Base-by-base conservation (phyloP, 1,140 invertebrate genomes). In the Aradophagus sp. region DNA sequence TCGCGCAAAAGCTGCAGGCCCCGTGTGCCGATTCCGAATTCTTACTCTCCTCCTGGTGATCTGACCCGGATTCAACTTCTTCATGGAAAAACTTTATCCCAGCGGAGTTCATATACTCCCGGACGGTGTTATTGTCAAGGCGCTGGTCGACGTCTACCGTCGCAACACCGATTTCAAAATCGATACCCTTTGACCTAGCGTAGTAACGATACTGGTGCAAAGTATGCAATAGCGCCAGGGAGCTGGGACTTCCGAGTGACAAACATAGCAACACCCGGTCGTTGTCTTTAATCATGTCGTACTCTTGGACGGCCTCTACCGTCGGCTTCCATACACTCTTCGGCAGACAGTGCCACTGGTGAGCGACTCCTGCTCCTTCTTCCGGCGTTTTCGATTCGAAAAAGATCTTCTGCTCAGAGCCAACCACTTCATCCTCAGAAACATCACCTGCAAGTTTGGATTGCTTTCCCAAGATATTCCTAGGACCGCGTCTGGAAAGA, bases 201-300 rank as follows among this genome's bases (percentile, higher is more conserved):
- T 95, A 92, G 81, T 90, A 93, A 82, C 93, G 92, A 79, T 94
- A 95, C 77, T 97, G 94, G 45, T 92, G 90, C 53, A 97, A 85
- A 1, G 92, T 91, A 79, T 97, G 95, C 0, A 97, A 84, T 0
- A 97, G 82, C 0, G 91, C 90, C 1, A 97, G 81, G 0, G 95
- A 96, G 77, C 94, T 92, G 55, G 91, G 92, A 0, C 93, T 92
- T 0, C 91, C 93, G 0, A 93, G 92, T 6, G 82, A 83, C n/a
- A 97, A 84, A 81, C 95, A 96, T 1, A 97, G 89, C 68, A 97
- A 83, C 7, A 97, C 89, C 44, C 90, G 88, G 76, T 97, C 95
- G 1, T 92, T 93, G 77, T 94, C 88, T 56, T 89, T 87, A 11
- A 97, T 91, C 95, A 97, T 97, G 12, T 91, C 88, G 81, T 92